Conservation (phyloP, 2,113 vertebrate species). For the Ardeotis arabs region DNA sequence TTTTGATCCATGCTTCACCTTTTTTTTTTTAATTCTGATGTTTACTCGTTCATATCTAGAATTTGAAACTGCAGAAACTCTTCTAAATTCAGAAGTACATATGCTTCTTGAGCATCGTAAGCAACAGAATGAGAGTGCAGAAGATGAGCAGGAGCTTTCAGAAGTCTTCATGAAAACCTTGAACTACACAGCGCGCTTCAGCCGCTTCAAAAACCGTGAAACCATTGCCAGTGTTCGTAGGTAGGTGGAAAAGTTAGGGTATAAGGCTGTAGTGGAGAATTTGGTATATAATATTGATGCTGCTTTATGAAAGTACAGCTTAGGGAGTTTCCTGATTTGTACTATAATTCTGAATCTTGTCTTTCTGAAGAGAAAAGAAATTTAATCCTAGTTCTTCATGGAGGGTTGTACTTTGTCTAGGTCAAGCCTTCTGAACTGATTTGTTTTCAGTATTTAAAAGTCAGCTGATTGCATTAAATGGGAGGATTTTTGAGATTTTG, state of each 20-base stretch:
- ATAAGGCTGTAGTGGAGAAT: rapidly evolving
- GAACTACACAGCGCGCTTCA: constrained; percentile 95
- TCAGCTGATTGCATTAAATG: background rate
- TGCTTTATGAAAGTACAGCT: background rate
- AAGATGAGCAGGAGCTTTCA: constrained; percentile 96
- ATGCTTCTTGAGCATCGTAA: constrained; percentile 97
- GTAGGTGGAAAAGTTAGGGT: constrained; percentile 10
- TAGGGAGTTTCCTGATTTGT: background rate
- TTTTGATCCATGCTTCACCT: background rate
- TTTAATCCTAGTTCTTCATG: background rate
- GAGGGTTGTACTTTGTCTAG: background rate
- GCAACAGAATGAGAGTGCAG: constrained; percentile 97
- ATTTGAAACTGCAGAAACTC: constrained; percentile 92
- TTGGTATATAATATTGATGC: rapidly evolving
- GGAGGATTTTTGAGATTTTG: background rate
- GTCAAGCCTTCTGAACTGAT: background rate
- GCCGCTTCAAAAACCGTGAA: constrained; percentile 97
- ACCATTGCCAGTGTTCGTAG: constrained; percentile 97
- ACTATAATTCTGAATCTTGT: background rate
- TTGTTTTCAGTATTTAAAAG: background rate
- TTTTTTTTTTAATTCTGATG: background rate
- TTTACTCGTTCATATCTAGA: constrained; percentile 70
- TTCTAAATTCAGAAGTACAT: constrained; percentile 96
- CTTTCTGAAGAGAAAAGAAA: background rate
- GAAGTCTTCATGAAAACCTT: constrained; percentile 99